A percentile compares a stretch with the other conserved stretches of the same genome.
Conservation (phyloP, 2,113 vertebrate genomes). For the Sylvietta virens region DNA sequence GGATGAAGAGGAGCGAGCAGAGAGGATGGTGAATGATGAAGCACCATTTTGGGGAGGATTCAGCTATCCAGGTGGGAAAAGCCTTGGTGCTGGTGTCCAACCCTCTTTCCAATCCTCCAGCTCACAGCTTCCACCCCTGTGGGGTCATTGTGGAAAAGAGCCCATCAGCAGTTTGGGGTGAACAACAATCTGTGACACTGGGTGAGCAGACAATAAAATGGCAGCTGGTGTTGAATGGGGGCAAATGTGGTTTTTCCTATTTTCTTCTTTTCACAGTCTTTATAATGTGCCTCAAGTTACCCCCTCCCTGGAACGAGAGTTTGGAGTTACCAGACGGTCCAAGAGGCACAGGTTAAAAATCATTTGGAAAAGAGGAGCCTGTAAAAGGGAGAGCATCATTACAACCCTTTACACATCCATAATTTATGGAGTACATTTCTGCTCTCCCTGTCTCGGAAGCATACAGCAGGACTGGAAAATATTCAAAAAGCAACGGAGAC, state of each 20-base stretch:
- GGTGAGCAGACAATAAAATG: neutral
- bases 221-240: neutral
- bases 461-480: neutral
- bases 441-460: neutral
- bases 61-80: neutral
- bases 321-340: neutral
- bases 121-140: neutral
- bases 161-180: accelerated
- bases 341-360: neutral
- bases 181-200: neutral
- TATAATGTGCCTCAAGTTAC: neutral
- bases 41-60: neutral
- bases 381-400: neutral
- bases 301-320: neutral
- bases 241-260: neutral
- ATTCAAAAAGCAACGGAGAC: neutral
- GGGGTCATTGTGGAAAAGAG: neutral
- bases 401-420: neutral
- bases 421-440: neutral
- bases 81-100: neutral
- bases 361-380: neutral
- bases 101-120: neutral
- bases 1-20: neutral
- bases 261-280: neutral
- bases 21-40: neutral